phyloP scores from a whole-genome alignment of 64 coral and sea anemone species.

The Cladopsammia gracilis region DNA sequence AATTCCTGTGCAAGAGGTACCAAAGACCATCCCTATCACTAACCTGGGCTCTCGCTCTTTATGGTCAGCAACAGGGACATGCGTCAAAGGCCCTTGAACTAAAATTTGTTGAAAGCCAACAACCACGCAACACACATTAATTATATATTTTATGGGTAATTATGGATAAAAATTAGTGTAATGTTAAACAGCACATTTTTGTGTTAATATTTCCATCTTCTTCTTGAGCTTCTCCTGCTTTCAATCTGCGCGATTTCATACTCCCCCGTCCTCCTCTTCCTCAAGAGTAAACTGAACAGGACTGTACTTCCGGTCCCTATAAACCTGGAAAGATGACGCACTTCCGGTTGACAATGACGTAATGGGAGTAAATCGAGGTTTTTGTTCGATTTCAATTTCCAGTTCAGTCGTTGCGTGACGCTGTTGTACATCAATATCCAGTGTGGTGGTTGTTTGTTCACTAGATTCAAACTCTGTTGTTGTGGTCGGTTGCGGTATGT shows the following conservation, averaged over 20 bases:
- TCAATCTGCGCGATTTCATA: constrained; percentile 73
- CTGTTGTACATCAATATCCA: constrained; percentile 76
- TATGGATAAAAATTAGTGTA: too few species aligned
- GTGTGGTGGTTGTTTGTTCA: constrained; percentile 48
- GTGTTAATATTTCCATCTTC: constrained; percentile 74
- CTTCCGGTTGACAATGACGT: constrained; percentile 50
- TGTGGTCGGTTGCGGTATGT: neutral
- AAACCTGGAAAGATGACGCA: constrained; percentile 46
- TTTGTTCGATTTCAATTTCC: constrained; percentile 64
- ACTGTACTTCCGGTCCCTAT: constrained; percentile 59
- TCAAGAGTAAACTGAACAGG: constrained; percentile 78
- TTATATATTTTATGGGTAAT: too few species aligned
- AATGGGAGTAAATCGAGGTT: neutral
- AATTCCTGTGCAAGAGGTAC: neutral
- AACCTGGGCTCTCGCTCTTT: too few species aligned
- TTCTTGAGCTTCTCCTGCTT: constrained; percentile 1
- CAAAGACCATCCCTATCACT: too few species aligned
- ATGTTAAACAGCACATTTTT: neutral
- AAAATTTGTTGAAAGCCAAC: too few species aligned
- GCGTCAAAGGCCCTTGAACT: too few species aligned
- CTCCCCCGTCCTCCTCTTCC: constrained; percentile 72
- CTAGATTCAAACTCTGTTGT: neutral
- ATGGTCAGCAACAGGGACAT: too few species aligned
- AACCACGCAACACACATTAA: too few species aligned
- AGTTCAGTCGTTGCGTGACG: constrained; percentile 68